Evolutionary conservation across 1,140 invertebrate genomes (phyloP).

Genomic region (Goniozus legneri): DNA sequence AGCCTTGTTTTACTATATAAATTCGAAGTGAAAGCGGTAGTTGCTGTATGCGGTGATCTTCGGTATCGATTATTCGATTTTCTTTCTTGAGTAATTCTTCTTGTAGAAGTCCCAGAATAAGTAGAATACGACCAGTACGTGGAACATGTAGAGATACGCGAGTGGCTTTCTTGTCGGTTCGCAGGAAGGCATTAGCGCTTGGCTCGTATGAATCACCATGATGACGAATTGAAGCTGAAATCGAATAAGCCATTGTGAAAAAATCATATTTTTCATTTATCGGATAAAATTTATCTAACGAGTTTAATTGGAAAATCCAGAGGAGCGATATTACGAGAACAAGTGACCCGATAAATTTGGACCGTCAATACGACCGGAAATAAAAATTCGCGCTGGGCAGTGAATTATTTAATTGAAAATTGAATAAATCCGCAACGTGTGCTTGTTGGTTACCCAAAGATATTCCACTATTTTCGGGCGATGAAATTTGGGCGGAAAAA

Average conservation of each 20-base stretch:
- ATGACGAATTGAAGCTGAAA: slow-evolving; percentile 67
- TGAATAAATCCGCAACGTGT: no score
- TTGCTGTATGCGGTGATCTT: no score
- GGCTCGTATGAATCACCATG: slow-evolving; percentile 57
- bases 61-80: slow-evolving; percentile 21
- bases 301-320: no score
- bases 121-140: slow-evolving; percentile 64
- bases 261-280: not conserved
- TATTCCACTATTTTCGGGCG: no score
- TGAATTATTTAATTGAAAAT: slow-evolving; percentile 34
- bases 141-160: slow-evolving; percentile 57
- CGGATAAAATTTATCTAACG: no score
- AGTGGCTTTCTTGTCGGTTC: slow-evolving; percentile 51
- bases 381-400: slow-evolving; percentile 26
- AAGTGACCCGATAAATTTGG: slow-evolving; percentile 30
- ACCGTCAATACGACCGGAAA: slow-evolving; percentile 23
- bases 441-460: no score
- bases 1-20: no score
- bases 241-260: no score
- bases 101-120: slow-evolving; percentile 70
- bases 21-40: no score
- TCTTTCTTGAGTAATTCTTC: slow-evolving; percentile 52
- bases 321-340: slow-evolving; percentile 29
- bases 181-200: slow-evolving; percentile 58
- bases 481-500: not conserved